Evolutionary conservation across 2,797 vertebrate genomes (phyloP), one percentile per base, ranked within the genome.

Genomic region (Hybognathus amarus): DNA sequence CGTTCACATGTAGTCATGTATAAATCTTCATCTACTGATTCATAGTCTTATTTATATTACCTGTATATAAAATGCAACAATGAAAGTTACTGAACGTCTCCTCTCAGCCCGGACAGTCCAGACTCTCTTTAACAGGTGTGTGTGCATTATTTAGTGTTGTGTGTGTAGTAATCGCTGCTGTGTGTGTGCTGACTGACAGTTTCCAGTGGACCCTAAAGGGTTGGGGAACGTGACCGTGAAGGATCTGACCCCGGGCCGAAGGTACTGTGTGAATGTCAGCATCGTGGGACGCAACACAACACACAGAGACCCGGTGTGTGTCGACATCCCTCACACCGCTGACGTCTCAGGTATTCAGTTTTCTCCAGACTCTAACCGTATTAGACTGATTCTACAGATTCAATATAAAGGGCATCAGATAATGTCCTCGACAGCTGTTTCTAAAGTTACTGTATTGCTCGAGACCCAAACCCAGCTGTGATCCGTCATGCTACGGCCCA

Each of bases 261-360:
- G 38, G 27, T 87, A 84, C 79, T 87, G 85, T 20, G 74, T 84
- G 8, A 74, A 4, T 13, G 63, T 84, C 64, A 45, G 13, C 1
- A 82, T 84, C 42, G 1, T 6, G 1, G 1, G 2, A 6, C 18
- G 0, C 13, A 61, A 0, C 10, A 12, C 18, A 5, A 0, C 45
- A 17, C 40, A 3, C 8, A 64, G 59, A 7, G 27, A 56, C 1
- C 5, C 30, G 0, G 82, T 84, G 18, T 88, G 87, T 61, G 47
- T 20, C 1, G 9, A 27, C 24, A 7, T 1, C 22, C 45, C 75
- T 45, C 5, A 12, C 67, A 2, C 33, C 8, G 20, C 6, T 22
- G 33, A 36, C 22, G 52, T 10, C 33, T 30, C 42, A 47, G 87
- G 84, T 88, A 74, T 52, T 3, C 42, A 56, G 9, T 27, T 47